Conservation (phyloP, 2,797 vertebrate genomes). For the Typhlichthys eigenmanni region DNA sequence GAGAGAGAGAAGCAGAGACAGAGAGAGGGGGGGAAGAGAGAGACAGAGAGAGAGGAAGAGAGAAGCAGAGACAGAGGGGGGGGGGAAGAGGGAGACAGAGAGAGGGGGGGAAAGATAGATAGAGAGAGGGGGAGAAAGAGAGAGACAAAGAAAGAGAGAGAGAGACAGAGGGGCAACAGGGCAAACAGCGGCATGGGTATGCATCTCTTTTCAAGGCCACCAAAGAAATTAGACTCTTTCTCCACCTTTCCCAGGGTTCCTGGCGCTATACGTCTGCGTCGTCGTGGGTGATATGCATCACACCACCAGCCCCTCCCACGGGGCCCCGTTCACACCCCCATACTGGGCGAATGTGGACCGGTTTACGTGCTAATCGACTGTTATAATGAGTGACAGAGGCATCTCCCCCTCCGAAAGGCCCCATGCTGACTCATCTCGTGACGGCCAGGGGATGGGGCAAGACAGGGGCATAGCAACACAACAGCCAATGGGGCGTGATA, state of each 20-base stretch:
- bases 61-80: too few species aligned
- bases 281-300: conserved; percentile 28
- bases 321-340: conserved; percentile 26
- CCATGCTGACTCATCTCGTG: conserved; percentile 56
- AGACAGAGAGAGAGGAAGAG: background rate
- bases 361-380: conserved; percentile 51
- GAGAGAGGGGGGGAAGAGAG: background rate
- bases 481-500: conserved; percentile 71
- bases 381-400: conserved; percentile 40
- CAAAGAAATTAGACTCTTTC: conserved; percentile 64
- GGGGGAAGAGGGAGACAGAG: too few species aligned
- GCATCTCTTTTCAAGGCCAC: conserved; percentile 68
- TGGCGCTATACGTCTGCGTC: conserved; percentile 34
- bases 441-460: conserved; percentile 51
- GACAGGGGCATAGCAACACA: conserved; percentile 73
- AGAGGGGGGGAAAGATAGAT: too few species aligned
- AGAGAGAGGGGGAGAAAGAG: background rate
- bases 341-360: conserved; percentile 23
- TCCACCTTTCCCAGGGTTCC: conserved; percentile 45
- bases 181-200: conserved; percentile 28
- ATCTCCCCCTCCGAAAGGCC: conserved; percentile 43
- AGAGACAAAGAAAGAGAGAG: background rate
- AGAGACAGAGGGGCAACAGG: background rate
- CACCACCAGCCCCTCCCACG: conserved; percentile 13
- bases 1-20: accelerated